Percentiles rank a stretch among this genome's conserved stretches.
Conservation (phyloP, 1,140 invertebrate genomes). For the Eurosta solidaginis region DNA sequence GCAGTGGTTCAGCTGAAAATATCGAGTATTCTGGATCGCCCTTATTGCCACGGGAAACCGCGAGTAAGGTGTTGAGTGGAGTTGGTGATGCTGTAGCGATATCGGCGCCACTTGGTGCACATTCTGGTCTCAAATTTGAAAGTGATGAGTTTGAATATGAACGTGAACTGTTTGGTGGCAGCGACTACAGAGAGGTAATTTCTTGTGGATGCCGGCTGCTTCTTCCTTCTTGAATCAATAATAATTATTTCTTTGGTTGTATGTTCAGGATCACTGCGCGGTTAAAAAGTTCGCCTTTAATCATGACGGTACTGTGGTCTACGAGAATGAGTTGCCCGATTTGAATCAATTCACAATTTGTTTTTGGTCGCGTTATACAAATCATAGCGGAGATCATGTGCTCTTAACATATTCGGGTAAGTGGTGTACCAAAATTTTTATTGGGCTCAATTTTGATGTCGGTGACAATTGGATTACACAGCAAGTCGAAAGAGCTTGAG, state of each 20-base stretch:
- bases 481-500: neutral
- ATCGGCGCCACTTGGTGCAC: neutral
- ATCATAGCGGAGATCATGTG: conserved; percentile 79
- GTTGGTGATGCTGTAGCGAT: neutral
- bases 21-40: neutral
- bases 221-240: no score
- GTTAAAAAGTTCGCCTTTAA: conserved; percentile 59
- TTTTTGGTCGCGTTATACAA: conserved; percentile 79
- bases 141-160: neutral
- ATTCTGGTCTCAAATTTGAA: neutral
- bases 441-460: neutral
- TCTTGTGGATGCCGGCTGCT: no score
- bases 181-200: neutral
- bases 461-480: no score
- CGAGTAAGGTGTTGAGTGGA: neutral
- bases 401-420: conserved; percentile 81
- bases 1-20: neutral
- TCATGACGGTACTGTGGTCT: conserved; percentile 64
- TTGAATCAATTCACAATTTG: conserved; percentile 81
- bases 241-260: neutral
- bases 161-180: neutral
- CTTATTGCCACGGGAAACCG: neutral
- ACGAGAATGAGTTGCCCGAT: conserved; percentile 71
- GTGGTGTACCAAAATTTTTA: conserved; percentile 42
- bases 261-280: conserved; percentile 43